A percentile compares a stretch with the other conserved stretches of the same genome.
Evolutionary conservation across 2,113 vertebrate genomes (phyloP).

Genomic region (Cavia aperea): DNA sequence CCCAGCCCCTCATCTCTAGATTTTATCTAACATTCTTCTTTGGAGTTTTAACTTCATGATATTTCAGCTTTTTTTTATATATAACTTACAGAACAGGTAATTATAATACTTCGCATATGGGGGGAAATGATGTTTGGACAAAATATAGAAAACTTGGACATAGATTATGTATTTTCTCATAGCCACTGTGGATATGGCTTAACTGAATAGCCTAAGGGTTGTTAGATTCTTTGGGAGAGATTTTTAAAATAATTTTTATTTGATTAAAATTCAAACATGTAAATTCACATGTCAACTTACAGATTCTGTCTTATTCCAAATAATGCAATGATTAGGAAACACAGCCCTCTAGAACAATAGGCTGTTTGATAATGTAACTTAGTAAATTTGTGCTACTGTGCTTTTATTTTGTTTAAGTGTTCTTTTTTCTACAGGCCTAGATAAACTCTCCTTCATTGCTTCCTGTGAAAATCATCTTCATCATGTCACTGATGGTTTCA

Average conservation of each 20-base stretch:
- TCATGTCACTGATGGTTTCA: neutral
- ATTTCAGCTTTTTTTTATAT: neutral
- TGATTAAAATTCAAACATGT: neutral
- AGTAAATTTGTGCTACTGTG: neutral
- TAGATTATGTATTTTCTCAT: neutral
- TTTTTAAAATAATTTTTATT: neutral
- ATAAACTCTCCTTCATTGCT: constrained; percentile 1
- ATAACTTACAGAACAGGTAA: neutral
- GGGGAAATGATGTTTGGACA: neutral
- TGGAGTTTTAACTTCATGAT: neutral
- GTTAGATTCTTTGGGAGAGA: neutral
- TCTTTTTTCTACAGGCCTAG: neutral
- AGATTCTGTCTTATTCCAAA: neutral
- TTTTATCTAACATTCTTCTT: neutral
- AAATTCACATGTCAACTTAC: neutral
- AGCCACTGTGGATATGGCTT: neutral
- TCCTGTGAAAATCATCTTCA: neutral
- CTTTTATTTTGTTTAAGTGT: neutral
- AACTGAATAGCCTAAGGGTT: neutral
- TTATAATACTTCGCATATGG: neutral
- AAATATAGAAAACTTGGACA: neutral
- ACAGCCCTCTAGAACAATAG: neutral
- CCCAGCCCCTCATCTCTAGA: neutral
- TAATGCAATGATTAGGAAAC: neutral
- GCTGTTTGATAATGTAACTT: neutral